These are phyloP conservation scores for Anoplius nigerrimus DNA, from an alignment of 2,888 invertebrate species.

Conservation along the genomic window DNA sequence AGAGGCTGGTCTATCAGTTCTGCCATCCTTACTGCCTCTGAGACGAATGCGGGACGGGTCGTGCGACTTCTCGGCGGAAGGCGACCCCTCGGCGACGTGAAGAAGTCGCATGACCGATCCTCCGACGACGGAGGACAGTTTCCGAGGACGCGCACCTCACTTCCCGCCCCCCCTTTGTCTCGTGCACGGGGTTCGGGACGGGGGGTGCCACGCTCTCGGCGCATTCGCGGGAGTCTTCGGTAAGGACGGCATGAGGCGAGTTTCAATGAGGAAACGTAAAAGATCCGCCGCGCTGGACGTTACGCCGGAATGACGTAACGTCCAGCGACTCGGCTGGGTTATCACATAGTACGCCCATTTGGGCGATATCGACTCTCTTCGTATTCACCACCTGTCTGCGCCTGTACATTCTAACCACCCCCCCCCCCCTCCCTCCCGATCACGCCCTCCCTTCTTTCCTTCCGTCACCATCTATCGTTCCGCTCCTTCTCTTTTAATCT, in stretches of 20 bases:
- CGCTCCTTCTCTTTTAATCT: neutral
- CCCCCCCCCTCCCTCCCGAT: slow-evolving; percentile 6
- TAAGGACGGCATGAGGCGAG: too few relatives aligned
- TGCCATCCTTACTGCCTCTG: slow-evolving; percentile 95
- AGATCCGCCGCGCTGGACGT: slow-evolving; percentile 61
- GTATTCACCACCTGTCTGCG: slow-evolving; percentile 17
- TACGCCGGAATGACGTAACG: slow-evolving; percentile 52
- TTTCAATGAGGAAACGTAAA: slow-evolving; percentile 21
- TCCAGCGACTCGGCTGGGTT: slow-evolving; percentile 57
- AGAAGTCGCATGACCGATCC: neutral
- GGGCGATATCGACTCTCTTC: slow-evolving; percentile 54
- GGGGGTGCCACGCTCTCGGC: too few relatives aligned
- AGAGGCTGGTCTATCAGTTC: slow-evolving; percentile 98
- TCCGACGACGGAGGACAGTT: slow-evolving; percentile 20
- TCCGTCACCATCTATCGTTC: neutral
- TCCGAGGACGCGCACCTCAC: slow-evolving; percentile 15
- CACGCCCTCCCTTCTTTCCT: slow-evolving; percentile 30
- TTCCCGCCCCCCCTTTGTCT: too few relatives aligned
- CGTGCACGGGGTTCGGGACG: too few relatives aligned
- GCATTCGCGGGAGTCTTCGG: too few relatives aligned
- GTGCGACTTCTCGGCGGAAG: neutral
- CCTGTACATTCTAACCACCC: slow-evolving; percentile 18
- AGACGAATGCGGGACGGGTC: slow-evolving; percentile 52
- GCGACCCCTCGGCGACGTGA: too few relatives aligned
- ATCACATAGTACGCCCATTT: slow-evolving; percentile 64